phyloP scores from a whole-genome alignment of 2,113 vertebrate species.

The Microtus pennsylvanicus region DNA sequence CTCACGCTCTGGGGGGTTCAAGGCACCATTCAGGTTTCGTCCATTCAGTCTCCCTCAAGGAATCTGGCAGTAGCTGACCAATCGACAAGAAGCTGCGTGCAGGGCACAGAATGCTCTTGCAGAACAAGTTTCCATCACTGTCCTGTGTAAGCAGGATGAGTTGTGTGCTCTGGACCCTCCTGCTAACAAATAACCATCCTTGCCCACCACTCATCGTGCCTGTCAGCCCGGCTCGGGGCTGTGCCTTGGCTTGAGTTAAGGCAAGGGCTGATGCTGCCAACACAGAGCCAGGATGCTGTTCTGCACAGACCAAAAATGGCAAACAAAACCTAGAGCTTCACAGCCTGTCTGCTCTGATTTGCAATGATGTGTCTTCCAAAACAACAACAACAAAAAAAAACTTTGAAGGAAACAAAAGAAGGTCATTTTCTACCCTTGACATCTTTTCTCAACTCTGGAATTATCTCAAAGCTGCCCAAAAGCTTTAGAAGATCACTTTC shows the following conservation, averaged over 20 bases:
- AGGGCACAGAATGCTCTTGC: neutral
- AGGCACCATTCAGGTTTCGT: neutral
- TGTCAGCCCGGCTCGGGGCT: constrained; percentile 42
- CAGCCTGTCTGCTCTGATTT: constrained; percentile 56
- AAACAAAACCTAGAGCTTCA: constrained; percentile 68
- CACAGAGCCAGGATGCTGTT: neutral
- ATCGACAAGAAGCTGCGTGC: neutral
- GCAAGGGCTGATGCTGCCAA: constrained; percentile 48
- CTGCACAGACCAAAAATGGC: constrained; percentile 32
- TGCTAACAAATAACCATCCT: constrained; percentile 67
- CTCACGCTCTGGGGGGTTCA: neutral
- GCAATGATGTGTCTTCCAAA: neutral
- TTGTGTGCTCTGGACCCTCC: neutral
- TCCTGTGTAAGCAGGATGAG: constrained; percentile 42
- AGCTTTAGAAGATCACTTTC: constrained; percentile 52
- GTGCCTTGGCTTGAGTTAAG: constrained; percentile 1
- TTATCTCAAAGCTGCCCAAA: constrained; percentile 37
- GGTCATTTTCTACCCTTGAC: constrained; percentile 19
- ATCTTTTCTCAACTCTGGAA: constrained; percentile 47
- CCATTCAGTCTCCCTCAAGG: constrained; percentile 8
- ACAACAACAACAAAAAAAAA: neutral
- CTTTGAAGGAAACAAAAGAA: neutral
- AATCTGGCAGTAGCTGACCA: neutral
- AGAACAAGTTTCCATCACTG: constrained; percentile 50
- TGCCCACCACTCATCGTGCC: constrained; percentile 50